Evolutionary conservation across 2,113 vertebrate genomes (phyloP).

Genomic region (Megalops atlanticus): DNA sequence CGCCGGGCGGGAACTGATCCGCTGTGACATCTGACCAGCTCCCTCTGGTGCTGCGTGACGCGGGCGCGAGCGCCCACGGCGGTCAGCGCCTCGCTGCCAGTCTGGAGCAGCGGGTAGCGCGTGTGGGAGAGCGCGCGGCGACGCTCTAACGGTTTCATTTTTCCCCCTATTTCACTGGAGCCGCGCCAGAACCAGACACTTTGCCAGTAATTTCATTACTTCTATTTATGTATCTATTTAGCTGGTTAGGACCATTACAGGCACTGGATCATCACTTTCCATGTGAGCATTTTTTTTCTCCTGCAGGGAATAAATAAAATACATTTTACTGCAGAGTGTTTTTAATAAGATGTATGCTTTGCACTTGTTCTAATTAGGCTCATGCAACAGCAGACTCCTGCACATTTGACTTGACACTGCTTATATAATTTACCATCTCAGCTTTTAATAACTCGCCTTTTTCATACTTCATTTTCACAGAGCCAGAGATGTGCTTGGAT

Average conservation of each 20-base stretch:
- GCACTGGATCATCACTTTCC: slow-evolving; percentile 22
- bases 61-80: slow-evolving; percentile 34
- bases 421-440: slow-evolving; percentile 62
- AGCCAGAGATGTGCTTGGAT: background rate
- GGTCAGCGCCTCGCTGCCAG: slow-evolving; percentile 28
- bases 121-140: slow-evolving; percentile 32
- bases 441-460: slow-evolving; percentile 51
- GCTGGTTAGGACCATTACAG: background rate
- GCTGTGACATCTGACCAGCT: slow-evolving; percentile 25
- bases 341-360: background rate
- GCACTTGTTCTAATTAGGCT: background rate
- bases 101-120: slow-evolving; percentile 34
- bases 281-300: background rate
- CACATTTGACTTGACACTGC: slow-evolving; percentile 45
- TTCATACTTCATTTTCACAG: slow-evolving; percentile 51
- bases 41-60: slow-evolving; percentile 25
- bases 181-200: slow-evolving; percentile 42
- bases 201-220: slow-evolving; percentile 49
- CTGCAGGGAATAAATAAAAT: background rate
- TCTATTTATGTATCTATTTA: background rate
- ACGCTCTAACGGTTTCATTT: slow-evolving; percentile 35
- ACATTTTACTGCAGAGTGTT: background rate
- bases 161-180: slow-evolving; percentile 36
- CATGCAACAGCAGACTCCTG: background rate
- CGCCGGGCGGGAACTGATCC: background rate